These are phyloP conservation scores for Tokudaia tokunoshimensis DNA, from an alignment of 2,797 vertebrate species.

Conservation along the genomic window DNA sequence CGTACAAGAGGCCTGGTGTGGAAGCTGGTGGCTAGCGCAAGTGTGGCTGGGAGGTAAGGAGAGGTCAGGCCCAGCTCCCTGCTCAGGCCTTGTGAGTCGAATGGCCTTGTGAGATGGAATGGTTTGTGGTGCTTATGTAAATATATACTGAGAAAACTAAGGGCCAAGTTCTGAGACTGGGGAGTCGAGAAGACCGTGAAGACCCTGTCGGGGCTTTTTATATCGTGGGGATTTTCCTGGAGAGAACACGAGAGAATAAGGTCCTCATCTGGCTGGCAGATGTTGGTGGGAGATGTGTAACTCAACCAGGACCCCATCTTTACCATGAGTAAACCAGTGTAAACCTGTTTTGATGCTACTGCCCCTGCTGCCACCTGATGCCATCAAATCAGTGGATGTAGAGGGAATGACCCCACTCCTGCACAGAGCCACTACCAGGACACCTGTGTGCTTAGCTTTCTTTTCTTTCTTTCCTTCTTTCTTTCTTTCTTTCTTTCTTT, in stretches of 20 bases:
- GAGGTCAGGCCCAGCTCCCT: background rate
- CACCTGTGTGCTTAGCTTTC: background rate
- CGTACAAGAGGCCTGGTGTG: accelerated
- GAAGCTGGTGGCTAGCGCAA: background rate
- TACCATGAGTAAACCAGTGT: background rate
- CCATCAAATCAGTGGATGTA: background rate
- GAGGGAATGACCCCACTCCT: no score
- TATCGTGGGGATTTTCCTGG: background rate
- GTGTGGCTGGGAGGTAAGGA: background rate
- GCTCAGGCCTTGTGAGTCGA: no score
- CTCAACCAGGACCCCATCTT: background rate
- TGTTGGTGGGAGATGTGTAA: background rate
- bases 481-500: no score
- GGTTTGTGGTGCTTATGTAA: background rate
- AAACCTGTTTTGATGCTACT: background rate
- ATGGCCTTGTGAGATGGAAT: background rate
- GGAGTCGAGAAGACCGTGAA: background rate
- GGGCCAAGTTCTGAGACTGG: background rate
- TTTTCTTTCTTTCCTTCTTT: background rate
- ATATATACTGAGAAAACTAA: background rate
- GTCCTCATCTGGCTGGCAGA: background rate
- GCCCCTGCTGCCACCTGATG: accelerated
- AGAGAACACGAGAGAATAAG: background rate
- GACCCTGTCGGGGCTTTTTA: background rate
- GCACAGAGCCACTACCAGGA: background rate